Evolutionary conservation across 2,888 invertebrate genomes (phyloP).

Genomic region (Alloscopus bannaensis): DNA sequence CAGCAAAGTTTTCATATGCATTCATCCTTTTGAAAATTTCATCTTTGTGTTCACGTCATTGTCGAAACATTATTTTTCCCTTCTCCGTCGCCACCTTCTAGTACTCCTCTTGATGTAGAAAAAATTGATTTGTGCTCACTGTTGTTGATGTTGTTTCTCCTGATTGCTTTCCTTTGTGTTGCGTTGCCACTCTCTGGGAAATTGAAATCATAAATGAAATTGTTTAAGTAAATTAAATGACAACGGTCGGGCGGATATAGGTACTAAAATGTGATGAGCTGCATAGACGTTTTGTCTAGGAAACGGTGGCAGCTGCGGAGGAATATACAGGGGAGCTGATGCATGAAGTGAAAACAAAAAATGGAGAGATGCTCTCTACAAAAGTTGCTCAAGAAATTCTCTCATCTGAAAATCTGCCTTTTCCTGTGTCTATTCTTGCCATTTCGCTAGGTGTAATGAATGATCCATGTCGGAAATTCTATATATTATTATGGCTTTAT

Average conservation of each 20-base stretch:
- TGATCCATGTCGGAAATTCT: constrained; percentile 27
- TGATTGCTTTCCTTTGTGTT: not conserved
- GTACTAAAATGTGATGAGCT: not conserved
- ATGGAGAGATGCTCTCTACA: constrained; percentile 18
- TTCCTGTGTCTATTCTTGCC: not conserved
- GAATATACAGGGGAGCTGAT: constrained; percentile 1
- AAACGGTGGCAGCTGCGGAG: not conserved
- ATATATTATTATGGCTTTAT: not conserved
- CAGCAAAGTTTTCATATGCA: no score
- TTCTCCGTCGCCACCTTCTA: no score
- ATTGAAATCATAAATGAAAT: constrained; percentile 14
- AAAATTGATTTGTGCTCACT: constrained; percentile 9
- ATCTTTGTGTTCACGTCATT: not conserved
- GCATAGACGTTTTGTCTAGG: not conserved
- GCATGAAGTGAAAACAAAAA: constrained; percentile 34
- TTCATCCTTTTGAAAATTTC: no score
- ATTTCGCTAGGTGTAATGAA: constrained; percentile 13
- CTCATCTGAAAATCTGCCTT: not conserved
- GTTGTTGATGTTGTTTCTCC: not conserved
- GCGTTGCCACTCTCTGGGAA: not conserved
- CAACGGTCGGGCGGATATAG: not conserved
- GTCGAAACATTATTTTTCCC: not conserved
- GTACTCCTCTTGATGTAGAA: constrained; percentile 2
- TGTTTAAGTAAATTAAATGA: constrained; percentile 10
- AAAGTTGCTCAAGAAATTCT: not conserved